These are phyloP conservation scores for Corydoras maculifer DNA, from an alignment of 2,113 vertebrate species.

Conservation along the genomic window DNA sequence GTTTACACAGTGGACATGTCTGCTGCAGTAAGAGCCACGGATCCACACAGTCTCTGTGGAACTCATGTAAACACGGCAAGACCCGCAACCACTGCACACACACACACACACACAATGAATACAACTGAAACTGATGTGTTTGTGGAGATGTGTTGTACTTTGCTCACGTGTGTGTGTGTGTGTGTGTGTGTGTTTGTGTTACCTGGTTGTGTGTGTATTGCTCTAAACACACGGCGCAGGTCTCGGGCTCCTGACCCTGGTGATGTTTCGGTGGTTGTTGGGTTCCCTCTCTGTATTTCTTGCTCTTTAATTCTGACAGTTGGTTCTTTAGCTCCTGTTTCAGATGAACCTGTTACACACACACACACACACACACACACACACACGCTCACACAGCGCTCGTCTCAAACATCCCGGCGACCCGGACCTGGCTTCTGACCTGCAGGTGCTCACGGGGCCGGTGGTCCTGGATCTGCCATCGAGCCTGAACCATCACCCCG, in stretches of 20 bases:
- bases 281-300: slow-evolving; percentile 67
- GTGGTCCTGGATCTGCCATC: slow-evolving; percentile 74
- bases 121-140: not conserved
- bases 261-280: slow-evolving; percentile 7
- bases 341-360: slow-evolving; percentile 61
- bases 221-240: slow-evolving; percentile 87
- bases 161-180: not conserved
- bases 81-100: slow-evolving; percentile 79
- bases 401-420: no score
- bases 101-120: not conserved
- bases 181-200: not conserved
- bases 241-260: slow-evolving; percentile 58
- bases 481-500: slow-evolving; percentile 84
- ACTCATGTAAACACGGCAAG: slow-evolving; percentile 86
- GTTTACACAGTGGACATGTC: slow-evolving; percentile 93
- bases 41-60: slow-evolving; percentile 89
- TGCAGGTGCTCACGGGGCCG: slow-evolving; percentile 62
- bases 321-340: slow-evolving; percentile 75
- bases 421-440: slow-evolving; percentile 41
- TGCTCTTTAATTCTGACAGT: slow-evolving; percentile 74
- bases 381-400: no score
- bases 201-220: slow-evolving; percentile 88
- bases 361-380: not conserved
- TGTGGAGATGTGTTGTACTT: not conserved
- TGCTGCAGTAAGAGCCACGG: slow-evolving; percentile 90